Percentiles rank a stretch among this genome's conserved stretches.
Evolutionary conservation across 2,888 invertebrate genomes (phyloP).

Genomic region (Tineola bisselliella): DNA sequence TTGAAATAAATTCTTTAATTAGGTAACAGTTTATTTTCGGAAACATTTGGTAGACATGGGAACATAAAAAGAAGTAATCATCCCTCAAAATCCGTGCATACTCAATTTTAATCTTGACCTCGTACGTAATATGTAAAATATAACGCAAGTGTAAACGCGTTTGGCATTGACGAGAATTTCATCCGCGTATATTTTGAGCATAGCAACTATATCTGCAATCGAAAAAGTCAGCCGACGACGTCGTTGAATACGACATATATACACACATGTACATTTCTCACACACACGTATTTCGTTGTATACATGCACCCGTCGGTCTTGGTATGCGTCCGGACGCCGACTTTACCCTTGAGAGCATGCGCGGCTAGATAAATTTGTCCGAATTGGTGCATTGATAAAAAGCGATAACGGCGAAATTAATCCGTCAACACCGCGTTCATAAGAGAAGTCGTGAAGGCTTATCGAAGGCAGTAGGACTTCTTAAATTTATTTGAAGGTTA

Average conservation of each 20-base stretch:
- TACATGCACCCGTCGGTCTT: conserved; percentile 20
- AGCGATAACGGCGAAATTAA: conserved; percentile 12
- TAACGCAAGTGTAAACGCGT: conserved; percentile 24
- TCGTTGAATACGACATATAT: conserved; percentile 13
- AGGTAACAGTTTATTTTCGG: too few species aligned
- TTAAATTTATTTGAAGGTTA: neutral
- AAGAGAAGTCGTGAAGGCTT: neutral
- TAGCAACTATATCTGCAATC: conserved; percentile 59
- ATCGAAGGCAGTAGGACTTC: neutral
- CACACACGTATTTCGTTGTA: neutral
- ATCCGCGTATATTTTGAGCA: conserved; percentile 61
- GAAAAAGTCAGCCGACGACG: conserved; percentile 51
- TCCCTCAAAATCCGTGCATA: neutral
- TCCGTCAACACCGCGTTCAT: conserved; percentile 6
- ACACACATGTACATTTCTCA: conserved; percentile 32
- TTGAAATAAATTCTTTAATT: too few species aligned
- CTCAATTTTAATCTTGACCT: neutral
- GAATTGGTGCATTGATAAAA: conserved; percentile 63
- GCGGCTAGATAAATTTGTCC: conserved; percentile 50
- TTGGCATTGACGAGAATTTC: conserved; percentile 50
- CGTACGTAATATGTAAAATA: conserved; percentile 1
- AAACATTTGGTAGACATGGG: too few species aligned
- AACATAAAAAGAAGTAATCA: neutral
- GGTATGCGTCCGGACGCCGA: conserved; percentile 36
- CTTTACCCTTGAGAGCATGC: conserved; percentile 60